These are phyloP conservation scores for Lysandra bellargus DNA, from an alignment of 2,888 invertebrate species.

Conservation along the genomic window DNA sequence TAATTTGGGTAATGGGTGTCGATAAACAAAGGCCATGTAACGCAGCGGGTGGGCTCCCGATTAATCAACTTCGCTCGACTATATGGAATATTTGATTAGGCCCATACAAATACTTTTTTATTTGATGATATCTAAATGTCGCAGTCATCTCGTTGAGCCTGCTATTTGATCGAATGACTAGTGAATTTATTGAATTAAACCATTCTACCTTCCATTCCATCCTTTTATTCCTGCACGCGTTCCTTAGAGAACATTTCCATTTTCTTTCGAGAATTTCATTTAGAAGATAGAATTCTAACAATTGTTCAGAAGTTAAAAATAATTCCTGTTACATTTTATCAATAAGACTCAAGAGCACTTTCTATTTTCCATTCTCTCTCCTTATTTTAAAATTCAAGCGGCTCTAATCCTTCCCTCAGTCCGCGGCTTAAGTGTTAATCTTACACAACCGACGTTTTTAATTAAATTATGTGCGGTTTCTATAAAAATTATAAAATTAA, in stretches of 20 bases:
- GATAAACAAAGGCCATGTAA: constrained; percentile 31
- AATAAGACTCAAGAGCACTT: not conserved
- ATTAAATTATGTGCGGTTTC: constrained; percentile 42
- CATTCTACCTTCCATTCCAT: too few relatives aligned
- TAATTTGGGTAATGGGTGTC: constrained; percentile 28
- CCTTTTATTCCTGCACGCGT: too few relatives aligned
- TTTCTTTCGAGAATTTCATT: not conserved
- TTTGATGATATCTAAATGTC: not conserved
- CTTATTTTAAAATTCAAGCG: constrained; percentile 6
- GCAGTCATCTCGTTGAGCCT: too few relatives aligned
- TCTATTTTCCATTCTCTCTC: not conserved
- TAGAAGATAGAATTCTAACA: not conserved
- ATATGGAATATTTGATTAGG: constrained; percentile 32
- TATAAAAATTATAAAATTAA: constrained; percentile 13
- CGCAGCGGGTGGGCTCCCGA: constrained; percentile 41
- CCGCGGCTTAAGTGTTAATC: constrained; percentile 10
- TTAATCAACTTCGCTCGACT: constrained; percentile 52
- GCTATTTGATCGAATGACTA: too few relatives aligned
- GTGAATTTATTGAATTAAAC: too few relatives aligned
- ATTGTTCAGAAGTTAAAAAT: not conserved
- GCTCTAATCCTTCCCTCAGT: constrained; percentile 6
- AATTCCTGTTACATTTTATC: not conserved
- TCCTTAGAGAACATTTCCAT: too few relatives aligned
- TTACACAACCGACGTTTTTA: constrained; percentile 44
- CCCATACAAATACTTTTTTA: constrained; percentile 7